Base-by-base conservation (phyloP, 1,140 invertebrate genomes). In the Magallana angulata region DNA sequence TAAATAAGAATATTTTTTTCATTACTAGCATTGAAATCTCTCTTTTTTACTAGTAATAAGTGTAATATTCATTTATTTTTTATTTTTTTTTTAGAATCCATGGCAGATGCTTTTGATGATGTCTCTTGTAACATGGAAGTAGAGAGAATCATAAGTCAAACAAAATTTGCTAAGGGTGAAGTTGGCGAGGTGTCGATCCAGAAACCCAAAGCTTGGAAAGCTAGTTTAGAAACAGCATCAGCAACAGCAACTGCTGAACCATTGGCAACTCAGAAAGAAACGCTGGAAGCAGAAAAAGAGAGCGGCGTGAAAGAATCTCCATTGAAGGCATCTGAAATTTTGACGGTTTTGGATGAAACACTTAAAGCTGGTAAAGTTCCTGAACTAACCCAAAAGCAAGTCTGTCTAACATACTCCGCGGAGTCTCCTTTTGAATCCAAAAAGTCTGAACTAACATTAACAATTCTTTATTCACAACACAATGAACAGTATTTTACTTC, bases 281-380 rank as follows among this genome's bases (percentile, higher is more conserved):
- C 1, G 24, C 24, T 76, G 24, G 4, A 18, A 18, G 14, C 68
- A 76, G 7, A 30, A 30, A 24, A 76, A 30, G 30, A 30, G 68
- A 76, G 36, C 11, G 68, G 7, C 1, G 8, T 30, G 36, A 76
- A 76, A 9, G 68, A 76, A 30, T 12, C 68, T 11, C 68, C 68
- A 30, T 30, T 30, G 24, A 76, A 76, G 68, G 18, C 68, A 76
- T 76, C 68, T 3, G 68, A 76, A 76, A 76, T 76, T 30, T 24
- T 76, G 68, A 76, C 68, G 36, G 68, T 76, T 30, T 11, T 76
- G 18, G 68, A 76, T 11, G 68, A 76, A 30, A 76, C 68, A 30
- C 36, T 76, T 30, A 76, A 76, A 76, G 68, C 68, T 76, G 68
- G 68, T 76, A 76, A 76, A 30, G 68, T 76, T 36, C 2, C 68